phyloP scores from a whole-genome alignment of 2,797 vertebrate species.

The Galaxias olidus region DNA sequence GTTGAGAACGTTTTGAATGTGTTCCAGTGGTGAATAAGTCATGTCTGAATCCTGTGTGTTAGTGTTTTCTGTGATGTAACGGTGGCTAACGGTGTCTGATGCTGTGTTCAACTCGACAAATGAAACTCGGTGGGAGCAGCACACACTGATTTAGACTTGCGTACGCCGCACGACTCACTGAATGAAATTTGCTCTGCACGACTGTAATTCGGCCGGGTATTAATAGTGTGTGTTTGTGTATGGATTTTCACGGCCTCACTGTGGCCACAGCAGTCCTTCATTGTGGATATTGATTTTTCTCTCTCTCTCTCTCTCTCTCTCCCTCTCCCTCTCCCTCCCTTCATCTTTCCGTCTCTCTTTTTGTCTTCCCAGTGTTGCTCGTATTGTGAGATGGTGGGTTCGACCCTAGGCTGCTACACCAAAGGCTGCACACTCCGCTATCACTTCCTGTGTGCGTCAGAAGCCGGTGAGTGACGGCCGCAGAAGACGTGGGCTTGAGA shows the following conservation, averaged over 20 bases:
- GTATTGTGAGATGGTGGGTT: constrained; percentile 93
- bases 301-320: not conserved
- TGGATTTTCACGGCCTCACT: constrained; percentile 15
- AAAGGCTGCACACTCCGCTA: constrained; percentile 98
- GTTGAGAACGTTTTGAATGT: too few species aligned
- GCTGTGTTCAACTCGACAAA: too few species aligned
- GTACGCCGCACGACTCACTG: too few species aligned
- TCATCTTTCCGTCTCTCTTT: not conserved
- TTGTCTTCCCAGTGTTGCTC: constrained; percentile 85
- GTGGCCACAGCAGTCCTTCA: not conserved
- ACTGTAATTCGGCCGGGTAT: too few species aligned
- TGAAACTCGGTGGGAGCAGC: too few species aligned
- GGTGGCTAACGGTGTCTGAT: too few species aligned
- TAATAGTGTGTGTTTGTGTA: too few species aligned
- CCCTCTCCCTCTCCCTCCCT: not conserved
- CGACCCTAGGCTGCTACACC: constrained; percentile 97
- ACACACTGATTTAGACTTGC: too few species aligned
- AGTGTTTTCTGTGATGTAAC: not conserved
- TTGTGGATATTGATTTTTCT: constrained; percentile 8
- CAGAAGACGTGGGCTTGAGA: not conserved
- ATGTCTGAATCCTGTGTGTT: not conserved
- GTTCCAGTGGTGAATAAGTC: too few species aligned
- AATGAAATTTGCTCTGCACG: too few species aligned
- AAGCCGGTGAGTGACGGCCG: constrained; percentile 82
- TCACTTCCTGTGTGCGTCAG: constrained; percentile 95